A percentile compares a stretch with the other conserved stretches of the same genome.
Evolutionary conservation across 2,888 invertebrate species (phyloP).

Genomic region (Coelogynopora nodosa): DNA sequence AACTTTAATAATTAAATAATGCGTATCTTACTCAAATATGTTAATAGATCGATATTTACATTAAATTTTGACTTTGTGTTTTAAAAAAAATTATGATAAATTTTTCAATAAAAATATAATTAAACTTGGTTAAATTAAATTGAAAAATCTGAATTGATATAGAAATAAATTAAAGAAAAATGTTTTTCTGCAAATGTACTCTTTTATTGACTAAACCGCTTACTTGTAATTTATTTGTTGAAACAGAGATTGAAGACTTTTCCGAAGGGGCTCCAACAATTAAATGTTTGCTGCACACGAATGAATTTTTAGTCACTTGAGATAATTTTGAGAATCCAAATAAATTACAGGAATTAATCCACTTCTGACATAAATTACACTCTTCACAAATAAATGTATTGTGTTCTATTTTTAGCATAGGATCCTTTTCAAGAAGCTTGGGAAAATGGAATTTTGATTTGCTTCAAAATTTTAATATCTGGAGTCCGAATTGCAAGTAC

Average conservation of each 20-base stretch:
- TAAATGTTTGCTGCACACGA: background rate
- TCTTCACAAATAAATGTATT: background rate
- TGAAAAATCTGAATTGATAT: background rate
- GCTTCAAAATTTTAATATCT: background rate
- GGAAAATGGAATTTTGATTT: background rate
- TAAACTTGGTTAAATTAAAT: too few species aligned
- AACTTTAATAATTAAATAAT: too few species aligned
- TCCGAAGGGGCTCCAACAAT: background rate
- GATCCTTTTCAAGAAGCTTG: background rate
- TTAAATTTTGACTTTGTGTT: too few species aligned
- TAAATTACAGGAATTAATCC: background rate
- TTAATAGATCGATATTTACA: too few species aligned
- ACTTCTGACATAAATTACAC: background rate
- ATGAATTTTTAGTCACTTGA: background rate
- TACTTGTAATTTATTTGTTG: background rate
- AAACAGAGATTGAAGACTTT: background rate
- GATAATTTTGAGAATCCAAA: background rate
- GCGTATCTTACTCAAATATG: too few species aligned
- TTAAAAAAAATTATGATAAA: background rate
- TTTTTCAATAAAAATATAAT: background rate
- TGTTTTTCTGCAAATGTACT: too few species aligned
- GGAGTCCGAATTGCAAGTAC: background rate
- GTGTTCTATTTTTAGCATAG: background rate
- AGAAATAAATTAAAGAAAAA: background rate
- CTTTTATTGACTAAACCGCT: background rate